Evolutionary conservation across 1,140 invertebrate species (phyloP).

Genomic region (Phymastichus coffea): DNA sequence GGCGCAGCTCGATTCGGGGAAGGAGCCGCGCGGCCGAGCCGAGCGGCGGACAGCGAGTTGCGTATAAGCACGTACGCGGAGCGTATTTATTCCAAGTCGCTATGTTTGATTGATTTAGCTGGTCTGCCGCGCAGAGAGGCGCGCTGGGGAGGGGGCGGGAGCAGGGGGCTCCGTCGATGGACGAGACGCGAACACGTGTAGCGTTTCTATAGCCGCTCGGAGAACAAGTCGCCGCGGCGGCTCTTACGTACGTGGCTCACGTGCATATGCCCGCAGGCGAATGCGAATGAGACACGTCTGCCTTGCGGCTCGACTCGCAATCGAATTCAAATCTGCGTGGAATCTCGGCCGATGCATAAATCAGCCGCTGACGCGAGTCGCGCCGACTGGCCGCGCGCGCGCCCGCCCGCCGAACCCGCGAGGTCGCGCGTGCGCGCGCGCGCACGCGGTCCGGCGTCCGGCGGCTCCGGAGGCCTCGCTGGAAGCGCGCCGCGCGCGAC

Average conservation of each 20-base stretch:
- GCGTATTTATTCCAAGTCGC: neutral
- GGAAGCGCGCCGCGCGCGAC: neutral
- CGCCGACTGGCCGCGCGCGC: too few species aligned
- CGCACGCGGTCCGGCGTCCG: too few species aligned
- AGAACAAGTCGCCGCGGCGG: neutral
- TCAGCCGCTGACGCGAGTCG: conserved; percentile 3
- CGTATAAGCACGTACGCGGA: neutral
- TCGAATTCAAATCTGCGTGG: conserved; percentile 18
- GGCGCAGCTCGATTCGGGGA: neutral
- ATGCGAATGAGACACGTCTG: conserved; percentile 27
- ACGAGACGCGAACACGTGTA: conserved; percentile 28
- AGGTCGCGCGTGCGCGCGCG: neutral
- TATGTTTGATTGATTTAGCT: conserved; percentile 10
- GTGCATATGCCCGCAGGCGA: conserved; percentile 17
- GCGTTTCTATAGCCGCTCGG: neutral
- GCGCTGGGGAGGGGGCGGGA: neutral
- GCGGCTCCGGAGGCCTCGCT: neutral
- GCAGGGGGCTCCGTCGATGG: conserved; percentile 13
- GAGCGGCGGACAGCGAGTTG: too few species aligned
- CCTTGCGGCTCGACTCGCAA: too few species aligned
- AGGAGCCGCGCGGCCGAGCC: neutral
- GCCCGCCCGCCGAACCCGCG: neutral
- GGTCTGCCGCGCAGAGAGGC: neutral
- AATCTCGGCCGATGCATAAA: conserved; percentile 11
- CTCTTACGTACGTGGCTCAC: conserved; percentile 23